Percentiles rank a stretch among this genome's conserved stretches.
Conservation (phyloP, 2,888 invertebrate genomes). For the Eulithis testata region DNA sequence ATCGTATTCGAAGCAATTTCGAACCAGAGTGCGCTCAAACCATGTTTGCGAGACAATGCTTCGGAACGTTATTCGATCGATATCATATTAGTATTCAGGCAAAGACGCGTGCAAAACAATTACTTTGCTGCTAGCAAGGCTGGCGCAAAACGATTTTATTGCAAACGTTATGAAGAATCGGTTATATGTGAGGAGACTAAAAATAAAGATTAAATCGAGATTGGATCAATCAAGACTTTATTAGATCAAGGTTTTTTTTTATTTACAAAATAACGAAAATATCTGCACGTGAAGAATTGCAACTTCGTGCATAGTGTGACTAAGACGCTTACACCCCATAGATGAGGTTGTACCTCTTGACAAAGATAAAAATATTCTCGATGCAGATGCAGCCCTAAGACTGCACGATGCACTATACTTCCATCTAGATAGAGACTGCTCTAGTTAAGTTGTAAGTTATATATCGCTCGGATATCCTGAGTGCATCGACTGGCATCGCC, state of each 20-base stretch:
- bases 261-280: too few species aligned
- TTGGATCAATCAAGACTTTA: background rate
- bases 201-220: constrained; percentile 12
- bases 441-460: constrained; percentile 22
- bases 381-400: constrained; percentile 11
- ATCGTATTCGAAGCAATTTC: constrained; percentile 3
- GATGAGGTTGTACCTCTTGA: background rate
- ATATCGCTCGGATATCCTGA: constrained; percentile 22
- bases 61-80: constrained; percentile 20
- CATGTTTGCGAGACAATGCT: constrained; percentile 19
- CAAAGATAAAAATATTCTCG: background rate
- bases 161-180: constrained; percentile 5
- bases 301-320: too few species aligned
- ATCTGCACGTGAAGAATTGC: too few species aligned
- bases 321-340: too few species aligned
- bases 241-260: too few species aligned
- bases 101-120: constrained; percentile 32
- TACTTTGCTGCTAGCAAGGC: constrained; percentile 26
- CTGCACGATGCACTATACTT: constrained; percentile 13
- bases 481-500: constrained; percentile 28
- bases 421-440: constrained; percentile 3
- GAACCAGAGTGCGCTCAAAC: constrained; percentile 5
- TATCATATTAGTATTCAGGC: constrained; percentile 32
- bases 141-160: constrained; percentile 21
- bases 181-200: constrained; percentile 10